These are phyloP conservation scores for Pterobdella sp. DNA, from an alignment of 2,888 invertebrate species.

Conservation along the genomic window DNA sequence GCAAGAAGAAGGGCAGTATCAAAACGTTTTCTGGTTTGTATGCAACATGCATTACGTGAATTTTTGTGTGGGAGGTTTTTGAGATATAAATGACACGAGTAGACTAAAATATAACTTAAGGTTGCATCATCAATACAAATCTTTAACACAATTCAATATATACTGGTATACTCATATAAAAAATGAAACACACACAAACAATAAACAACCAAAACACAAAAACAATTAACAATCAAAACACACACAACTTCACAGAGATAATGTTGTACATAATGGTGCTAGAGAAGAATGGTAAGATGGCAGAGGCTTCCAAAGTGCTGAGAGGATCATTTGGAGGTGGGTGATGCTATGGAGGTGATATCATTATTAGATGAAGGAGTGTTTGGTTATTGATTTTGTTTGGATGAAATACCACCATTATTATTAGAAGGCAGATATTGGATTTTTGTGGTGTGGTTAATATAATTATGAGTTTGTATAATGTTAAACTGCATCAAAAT, in stretches of 20 bases:
- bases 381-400: background rate
- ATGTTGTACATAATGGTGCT: slow-evolving; percentile 80
- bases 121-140: no score
- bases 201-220: no score
- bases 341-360: background rate
- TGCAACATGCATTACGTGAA: background rate
- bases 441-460: no score
- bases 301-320: slow-evolving; percentile 72
- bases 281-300: slow-evolving; percentile 65
- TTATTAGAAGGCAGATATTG: no score
- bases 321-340: slow-evolving; percentile 64
- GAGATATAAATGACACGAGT: background rate
- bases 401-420: background rate
- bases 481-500: no score
- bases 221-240: no score
- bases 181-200: no score
- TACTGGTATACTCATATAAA: no score
- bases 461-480: no score
- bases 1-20: slow-evolving; percentile 73
- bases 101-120: no score
- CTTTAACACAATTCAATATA: no score
- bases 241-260: slow-evolving; percentile 65
- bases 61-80: background rate
- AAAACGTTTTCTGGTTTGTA: slow-evolving; percentile 70
- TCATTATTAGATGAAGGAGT: background rate